Evolutionary conservation across 2,888 invertebrate species (phyloP).

Genomic region (Hirtodrosophila histrioides): DNA sequence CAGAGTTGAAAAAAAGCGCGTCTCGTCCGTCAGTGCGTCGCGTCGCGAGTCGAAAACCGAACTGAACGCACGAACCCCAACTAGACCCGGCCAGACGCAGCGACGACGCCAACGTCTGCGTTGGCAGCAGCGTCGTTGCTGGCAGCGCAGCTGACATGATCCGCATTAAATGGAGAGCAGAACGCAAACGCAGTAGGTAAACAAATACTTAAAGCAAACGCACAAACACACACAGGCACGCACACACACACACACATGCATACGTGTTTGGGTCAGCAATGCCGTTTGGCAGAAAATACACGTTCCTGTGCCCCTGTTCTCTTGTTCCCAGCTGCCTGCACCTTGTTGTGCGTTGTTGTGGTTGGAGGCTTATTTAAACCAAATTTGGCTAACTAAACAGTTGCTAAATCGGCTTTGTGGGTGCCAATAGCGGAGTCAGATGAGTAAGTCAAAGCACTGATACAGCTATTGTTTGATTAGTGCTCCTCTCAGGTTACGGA

Average conservation of each 20-base stretch:
- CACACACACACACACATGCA: not conserved
- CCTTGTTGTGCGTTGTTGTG: not conserved
- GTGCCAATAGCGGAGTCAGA: too few relatives aligned
- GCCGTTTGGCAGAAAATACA: not conserved
- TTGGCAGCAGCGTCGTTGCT: conserved; percentile 10
- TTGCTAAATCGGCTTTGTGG: not conserved
- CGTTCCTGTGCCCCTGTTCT: too few relatives aligned
- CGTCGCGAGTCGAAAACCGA: conserved; percentile 72
- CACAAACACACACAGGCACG: conserved; percentile 1
- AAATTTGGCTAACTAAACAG: conserved; percentile 4
- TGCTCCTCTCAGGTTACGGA: too few relatives aligned
- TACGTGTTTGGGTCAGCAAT: not conserved
- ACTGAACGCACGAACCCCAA: conserved; percentile 53
- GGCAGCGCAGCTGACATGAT: conserved; percentile 30
- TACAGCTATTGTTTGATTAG: too few relatives aligned
- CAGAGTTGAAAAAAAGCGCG: conserved; percentile 36
- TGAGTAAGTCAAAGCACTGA: too few relatives aligned
- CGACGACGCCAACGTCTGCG: conserved; percentile 27
- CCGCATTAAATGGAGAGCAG: conserved; percentile 31
- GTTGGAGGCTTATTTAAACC: conserved; percentile 2
- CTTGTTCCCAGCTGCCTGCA: too few relatives aligned
- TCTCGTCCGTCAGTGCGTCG: conserved; percentile 40
- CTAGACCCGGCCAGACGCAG: conserved; percentile 41
- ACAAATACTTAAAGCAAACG: conserved; percentile 6
- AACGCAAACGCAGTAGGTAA: conserved; percentile 14